These are phyloP conservation scores for Dendroctonus ponderosae DNA, from an alignment of 1,140 invertebrate genomes.

Conservation along the genomic window DNA sequence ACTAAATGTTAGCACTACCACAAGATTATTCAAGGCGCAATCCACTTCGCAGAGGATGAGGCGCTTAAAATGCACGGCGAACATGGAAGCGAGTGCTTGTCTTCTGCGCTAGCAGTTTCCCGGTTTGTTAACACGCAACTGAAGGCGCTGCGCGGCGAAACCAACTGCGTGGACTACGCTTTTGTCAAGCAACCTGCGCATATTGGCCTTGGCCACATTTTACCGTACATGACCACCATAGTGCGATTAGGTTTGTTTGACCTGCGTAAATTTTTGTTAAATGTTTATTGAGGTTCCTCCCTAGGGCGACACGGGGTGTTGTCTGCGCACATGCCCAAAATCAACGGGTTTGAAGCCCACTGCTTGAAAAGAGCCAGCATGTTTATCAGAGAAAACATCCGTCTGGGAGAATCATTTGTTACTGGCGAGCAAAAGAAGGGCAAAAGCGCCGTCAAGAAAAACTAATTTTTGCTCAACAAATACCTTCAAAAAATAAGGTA, in stretches of 20 bases:
- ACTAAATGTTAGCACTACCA: constrained; percentile 26
- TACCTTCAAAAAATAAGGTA: not conserved
- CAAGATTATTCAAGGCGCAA: constrained; percentile 36
- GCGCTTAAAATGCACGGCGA: constrained; percentile 36
- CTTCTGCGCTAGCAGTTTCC: constrained; percentile 43
- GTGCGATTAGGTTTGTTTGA: constrained; percentile 41
- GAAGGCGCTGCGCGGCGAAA: constrained; percentile 41
- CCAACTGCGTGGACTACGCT: constrained; percentile 43
- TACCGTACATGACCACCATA: constrained; percentile 48
- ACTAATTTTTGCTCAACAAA: constrained; percentile 4
- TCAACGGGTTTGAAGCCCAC: constrained; percentile 39
- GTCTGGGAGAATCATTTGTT: constrained; percentile 37
- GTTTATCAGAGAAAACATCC: constrained; percentile 35
- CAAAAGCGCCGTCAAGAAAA: constrained; percentile 4
- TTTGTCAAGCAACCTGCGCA: constrained; percentile 46
- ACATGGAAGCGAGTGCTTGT: constrained; percentile 34
- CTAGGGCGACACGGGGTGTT: constrained; percentile 41
- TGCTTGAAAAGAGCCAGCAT: constrained; percentile 32
- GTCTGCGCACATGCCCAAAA: constrained; percentile 42
- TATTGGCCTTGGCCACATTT: constrained; percentile 42
- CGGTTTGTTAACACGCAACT: constrained; percentile 44
- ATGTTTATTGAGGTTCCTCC: constrained; percentile 10
- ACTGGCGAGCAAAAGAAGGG: constrained; percentile 28
- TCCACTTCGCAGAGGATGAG: constrained; percentile 40
- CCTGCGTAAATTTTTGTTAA: not conserved